These are phyloP conservation scores for Cyanoderma ruficeps DNA, from an alignment of 2,113 vertebrate species.

Conservation along the genomic window DNA sequence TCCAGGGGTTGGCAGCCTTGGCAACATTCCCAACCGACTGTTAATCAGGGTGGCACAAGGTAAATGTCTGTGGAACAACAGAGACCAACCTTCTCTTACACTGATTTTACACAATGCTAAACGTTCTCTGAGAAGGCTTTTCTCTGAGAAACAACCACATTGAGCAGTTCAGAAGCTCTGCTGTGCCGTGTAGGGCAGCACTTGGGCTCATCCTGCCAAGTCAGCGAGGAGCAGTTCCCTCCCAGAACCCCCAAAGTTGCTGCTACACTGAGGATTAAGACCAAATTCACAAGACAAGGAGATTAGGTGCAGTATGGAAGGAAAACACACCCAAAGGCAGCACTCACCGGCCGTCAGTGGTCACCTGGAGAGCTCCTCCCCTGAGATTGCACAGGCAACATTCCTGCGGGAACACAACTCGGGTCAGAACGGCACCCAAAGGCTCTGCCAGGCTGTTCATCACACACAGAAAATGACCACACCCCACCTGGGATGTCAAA, in stretches of 20 bases:
- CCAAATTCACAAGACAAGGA: neutral
- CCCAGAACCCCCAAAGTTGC: neutral
- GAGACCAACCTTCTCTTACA: neutral
- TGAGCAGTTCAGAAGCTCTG: neutral
- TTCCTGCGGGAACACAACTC: slow-evolving; percentile 75
- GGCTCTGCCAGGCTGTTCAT: neutral
- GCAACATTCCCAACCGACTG: neutral
- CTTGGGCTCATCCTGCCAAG: neutral
- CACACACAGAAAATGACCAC: rapidly evolving
- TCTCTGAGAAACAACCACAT: neutral
- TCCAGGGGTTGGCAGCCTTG: neutral
- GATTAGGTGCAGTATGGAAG: neutral
- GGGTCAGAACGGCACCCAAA: neutral
- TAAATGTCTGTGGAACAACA: neutral
- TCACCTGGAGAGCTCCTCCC: slow-evolving; percentile 92
- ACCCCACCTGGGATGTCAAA: neutral
- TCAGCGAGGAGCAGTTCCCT: rapidly evolving
- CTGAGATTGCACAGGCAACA: slow-evolving; percentile 94
- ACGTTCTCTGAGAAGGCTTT: neutral
- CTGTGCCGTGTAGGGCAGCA: neutral
- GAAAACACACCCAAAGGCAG: neutral
- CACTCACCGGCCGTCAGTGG: slow-evolving; percentile 86
- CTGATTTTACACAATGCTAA: neutral
- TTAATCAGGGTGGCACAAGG: neutral
- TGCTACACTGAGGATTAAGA: neutral